Conservation (phyloP, 2,888 invertebrate genomes). For the Lepetodrilus schrolli region DNA sequence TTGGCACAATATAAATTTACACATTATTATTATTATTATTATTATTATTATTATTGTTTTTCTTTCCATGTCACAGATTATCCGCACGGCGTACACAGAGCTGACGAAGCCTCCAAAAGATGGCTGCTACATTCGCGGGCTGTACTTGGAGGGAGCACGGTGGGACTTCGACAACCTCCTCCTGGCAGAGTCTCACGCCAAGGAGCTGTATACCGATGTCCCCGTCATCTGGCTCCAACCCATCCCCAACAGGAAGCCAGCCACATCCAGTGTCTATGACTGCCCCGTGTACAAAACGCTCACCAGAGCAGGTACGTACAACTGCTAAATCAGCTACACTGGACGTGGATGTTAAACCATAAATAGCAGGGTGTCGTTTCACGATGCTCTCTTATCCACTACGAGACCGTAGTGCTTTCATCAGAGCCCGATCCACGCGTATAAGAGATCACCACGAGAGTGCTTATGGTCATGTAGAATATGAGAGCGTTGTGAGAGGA, state of each 20-base stretch:
- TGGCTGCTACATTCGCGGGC: constrained; percentile 75
- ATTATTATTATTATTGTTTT: background rate
- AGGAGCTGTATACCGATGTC: constrained; percentile 80
- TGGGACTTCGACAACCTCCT: constrained; percentile 67
- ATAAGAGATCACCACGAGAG: too few relatives aligned
- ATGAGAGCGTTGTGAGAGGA: too few relatives aligned
- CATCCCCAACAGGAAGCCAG: constrained; percentile 79
- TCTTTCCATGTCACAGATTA: constrained; percentile 51
- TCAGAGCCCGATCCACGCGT: too few relatives aligned
- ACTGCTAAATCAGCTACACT: too few relatives aligned
- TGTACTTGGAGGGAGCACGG: constrained; percentile 74
- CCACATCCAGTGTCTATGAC: constrained; percentile 77
- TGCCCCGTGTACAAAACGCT: constrained; percentile 83
- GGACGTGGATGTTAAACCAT: too few relatives aligned
- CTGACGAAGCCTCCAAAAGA: constrained; percentile 69
- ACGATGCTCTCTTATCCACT: too few relatives aligned
- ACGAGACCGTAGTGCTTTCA: too few relatives aligned
- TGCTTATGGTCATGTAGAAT: too few relatives aligned
- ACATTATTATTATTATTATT: too few relatives aligned
- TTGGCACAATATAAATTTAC: too few relatives aligned
- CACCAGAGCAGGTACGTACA: constrained; percentile 77
- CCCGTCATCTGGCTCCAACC: constrained; percentile 83
- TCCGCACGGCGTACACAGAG: constrained; percentile 62
- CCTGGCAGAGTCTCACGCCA: constrained; percentile 73
- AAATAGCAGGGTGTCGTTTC: too few relatives aligned